Evolutionary conservation across 92 coral and sea anemone species (phyloP), one percentile per base, ranked within the genome.

Genomic region (Pocillopora meandrina): DNA sequence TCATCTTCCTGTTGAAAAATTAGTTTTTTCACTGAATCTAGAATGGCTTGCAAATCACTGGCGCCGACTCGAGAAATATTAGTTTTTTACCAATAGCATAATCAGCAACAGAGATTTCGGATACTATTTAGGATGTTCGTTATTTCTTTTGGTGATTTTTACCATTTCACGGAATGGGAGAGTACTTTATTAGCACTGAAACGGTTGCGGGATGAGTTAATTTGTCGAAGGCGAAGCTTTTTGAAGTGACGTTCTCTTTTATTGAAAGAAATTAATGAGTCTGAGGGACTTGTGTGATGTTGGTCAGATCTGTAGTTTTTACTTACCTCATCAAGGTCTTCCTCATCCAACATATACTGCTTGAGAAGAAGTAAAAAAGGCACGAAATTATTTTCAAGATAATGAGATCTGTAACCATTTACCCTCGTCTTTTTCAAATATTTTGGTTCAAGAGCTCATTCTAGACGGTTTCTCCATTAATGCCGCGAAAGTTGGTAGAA

Each of bases 341-440:
- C 84, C 16, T 80, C 84, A 31, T 80, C 74, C 23, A 52, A 61
- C 84, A 68, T 68, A 64, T 21, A 31, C 84, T 80, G 84, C 42
- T 49, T 58, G 19, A 3, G 52, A 75, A 56, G 66, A n/a, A 52
- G 49, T 8, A 31, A 65, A 79, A 35, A 0, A 1, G 19, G 17
- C 73, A 33, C 36, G 17, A 21, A 68, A 10, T 26, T 3, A 66
- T 13, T 31, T 26, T 34, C 56, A 42, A 42, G 74, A 36, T 70
- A 70, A 2, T 68, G 33, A 68, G 14, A 13, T 26, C 5, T 8
- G 33, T 42, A 66, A 26, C 71, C 11, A 23, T 66, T 10, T 66
- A 66, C 12, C 61, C 14, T 9, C 10, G 2, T 16, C 33, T 26
- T 26, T 16, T 26, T 67, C 47, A n/a, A n/a, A 19, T 64, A 19